Evolutionary conservation across 2,113 vertebrate species (phyloP).

Genomic region (Labeo rohita): DNA sequence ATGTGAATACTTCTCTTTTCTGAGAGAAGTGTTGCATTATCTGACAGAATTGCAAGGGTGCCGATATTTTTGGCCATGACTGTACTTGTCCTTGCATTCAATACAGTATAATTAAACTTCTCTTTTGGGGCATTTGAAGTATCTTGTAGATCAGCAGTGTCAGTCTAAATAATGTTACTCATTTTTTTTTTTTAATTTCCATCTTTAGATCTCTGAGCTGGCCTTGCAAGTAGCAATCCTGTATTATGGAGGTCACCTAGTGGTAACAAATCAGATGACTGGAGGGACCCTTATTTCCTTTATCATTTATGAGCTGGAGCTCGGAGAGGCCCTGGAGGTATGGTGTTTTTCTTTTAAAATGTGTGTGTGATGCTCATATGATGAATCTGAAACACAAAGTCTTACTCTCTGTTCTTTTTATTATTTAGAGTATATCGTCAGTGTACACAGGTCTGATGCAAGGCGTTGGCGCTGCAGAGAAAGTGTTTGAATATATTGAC

Average conservation of each 20-base stretch:
- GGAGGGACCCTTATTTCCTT: slow-evolving; percentile 89
- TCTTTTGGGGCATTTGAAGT: not conserved
- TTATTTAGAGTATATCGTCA: slow-evolving; percentile 84
- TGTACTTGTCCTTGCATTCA: no score
- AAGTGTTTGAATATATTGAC: slow-evolving; percentile 95
- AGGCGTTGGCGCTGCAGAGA: slow-evolving; percentile 94
- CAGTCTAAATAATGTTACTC: not conserved
- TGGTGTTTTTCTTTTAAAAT: slow-evolving; percentile 49
- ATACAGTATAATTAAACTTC: not conserved
- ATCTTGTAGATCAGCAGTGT: not conserved
- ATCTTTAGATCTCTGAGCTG: slow-evolving; percentile 85
- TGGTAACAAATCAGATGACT: slow-evolving; percentile 88
- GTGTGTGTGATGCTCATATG: not conserved
- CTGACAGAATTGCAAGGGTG: no score
- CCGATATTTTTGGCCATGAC: no score
- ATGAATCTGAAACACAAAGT: slow-evolving; percentile 8
- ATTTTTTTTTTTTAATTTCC: not conserved
- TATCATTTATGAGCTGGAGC: slow-evolving; percentile 90
- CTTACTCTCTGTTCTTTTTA: not conserved
- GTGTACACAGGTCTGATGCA: slow-evolving; percentile 98
- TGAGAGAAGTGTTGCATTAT: no score
- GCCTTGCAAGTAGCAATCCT: slow-evolving; percentile 90
- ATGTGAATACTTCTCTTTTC: no score
- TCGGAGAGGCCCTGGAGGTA: slow-evolving; percentile 93
- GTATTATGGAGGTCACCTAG: slow-evolving; percentile 92